Evolutionary conservation across 1,140 invertebrate species (phyloP), one percentile per base, ranked within the genome.

Genomic region (Sminthurides bifidus): DNA sequence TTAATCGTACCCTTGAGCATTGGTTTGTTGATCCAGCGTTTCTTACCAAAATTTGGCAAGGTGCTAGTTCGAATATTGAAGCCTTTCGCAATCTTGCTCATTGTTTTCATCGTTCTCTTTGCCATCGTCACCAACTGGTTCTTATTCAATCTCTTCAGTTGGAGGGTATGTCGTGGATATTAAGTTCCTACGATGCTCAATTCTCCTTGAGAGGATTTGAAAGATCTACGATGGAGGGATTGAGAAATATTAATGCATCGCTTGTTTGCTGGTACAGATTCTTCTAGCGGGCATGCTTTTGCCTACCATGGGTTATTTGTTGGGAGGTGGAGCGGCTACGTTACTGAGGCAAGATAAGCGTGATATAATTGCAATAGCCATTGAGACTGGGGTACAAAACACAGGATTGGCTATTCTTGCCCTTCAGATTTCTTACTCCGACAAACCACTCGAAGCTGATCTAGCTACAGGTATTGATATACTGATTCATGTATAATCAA

Each of bases 341-440:
- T 15, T 83, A 2, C 75, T 79, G 14, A 72, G 76, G 40, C 83
- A 86, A 69, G 69, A 77, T 5, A 65, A 73, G 30, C 66, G 73
- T 17, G 85, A 94, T 66, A 73, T 81, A 6, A 72, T 91, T 1
- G 87, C 92, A 2, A 92, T 96, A 64, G 81, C 85, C 5, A 83
- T 95, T 55, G 92, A 96, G 74, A 92, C 90, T 15, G 92, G 92
- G 37, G 82, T 95, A 50, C 92, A 95, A 72, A 95, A 96, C 72
- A 93, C 91, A 0, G 92, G 91, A 19, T 87, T 94, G 31, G 73
- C 76, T 5, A 73, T 79, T 48, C 68, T 78, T 49, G 63, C 79
- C 3, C 65, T 79, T 17, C 72, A 79, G 52, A 80, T 81, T 69
- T 76, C 79, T 38, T 70, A 87, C 27, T 72, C 73, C 5, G n/a